A percentile compares a stretch with the other conserved stretches of the same genome.
These are phyloP conservation scores for Poliocrania exsul DNA, from an alignment of 2,797 vertebrate species.

Conservation along the genomic window DNA sequence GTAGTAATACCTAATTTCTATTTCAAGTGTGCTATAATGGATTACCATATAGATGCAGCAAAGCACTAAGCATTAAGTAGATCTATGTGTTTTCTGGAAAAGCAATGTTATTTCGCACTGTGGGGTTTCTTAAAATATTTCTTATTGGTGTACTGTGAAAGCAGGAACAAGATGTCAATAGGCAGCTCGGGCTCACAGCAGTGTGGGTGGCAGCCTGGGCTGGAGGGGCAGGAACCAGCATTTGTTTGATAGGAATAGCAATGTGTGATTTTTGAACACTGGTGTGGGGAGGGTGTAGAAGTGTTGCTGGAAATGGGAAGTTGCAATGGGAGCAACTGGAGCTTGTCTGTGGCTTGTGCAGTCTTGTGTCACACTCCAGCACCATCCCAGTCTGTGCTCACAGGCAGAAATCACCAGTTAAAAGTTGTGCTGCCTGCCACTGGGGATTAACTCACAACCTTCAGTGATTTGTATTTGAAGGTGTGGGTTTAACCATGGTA, in stretches of 20 bases:
- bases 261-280: background rate
- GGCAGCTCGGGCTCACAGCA: slow-evolving; percentile 46
- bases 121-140: slow-evolving; percentile 68
- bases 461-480: background rate
- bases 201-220: slow-evolving; percentile 1
- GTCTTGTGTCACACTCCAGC: background rate
- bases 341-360: accelerated
- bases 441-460: background rate
- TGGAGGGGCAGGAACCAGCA: background rate
- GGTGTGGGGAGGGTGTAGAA: background rate
- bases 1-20: slow-evolving; percentile 92
- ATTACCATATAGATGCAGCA: slow-evolving; percentile 86
- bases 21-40: slow-evolving; percentile 88
- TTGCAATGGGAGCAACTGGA: background rate
- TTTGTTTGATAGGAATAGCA: background rate
- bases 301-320: background rate
- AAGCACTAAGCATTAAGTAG: slow-evolving; percentile 75
- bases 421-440: background rate
- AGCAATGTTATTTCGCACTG: slow-evolving; percentile 73
- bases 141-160: slow-evolving; percentile 61
- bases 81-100: slow-evolving; percentile 71
- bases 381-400: accelerated
- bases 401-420: background rate
- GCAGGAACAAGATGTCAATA: slow-evolving; percentile 67
- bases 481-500: background rate